Evolutionary conservation across 2,113 vertebrate genomes (phyloP), one percentile per base, ranked within the genome.

Genomic region (Pyxicephalus adspersus): DNA sequence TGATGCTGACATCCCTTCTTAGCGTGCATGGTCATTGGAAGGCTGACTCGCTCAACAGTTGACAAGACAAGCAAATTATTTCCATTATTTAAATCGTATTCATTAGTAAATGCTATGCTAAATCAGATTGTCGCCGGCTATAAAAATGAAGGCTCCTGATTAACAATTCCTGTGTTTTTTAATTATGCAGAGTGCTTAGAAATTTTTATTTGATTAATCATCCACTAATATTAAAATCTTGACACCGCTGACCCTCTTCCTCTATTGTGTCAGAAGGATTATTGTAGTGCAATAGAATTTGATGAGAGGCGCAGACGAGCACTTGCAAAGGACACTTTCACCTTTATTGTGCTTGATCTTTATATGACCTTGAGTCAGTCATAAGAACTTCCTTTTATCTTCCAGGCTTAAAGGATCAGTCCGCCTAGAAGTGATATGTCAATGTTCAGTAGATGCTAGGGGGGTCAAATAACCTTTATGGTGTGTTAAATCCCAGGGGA

Each of bases 141-240:
- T 63, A 79, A 63, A 86, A 83, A 86, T 84, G 4, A 16, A 76
- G 70, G 18, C 19, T 77, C 60, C 80, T 85, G 73, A 86, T 70
- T 85, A 85, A 57, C 78, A 86, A 54, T 84, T 89, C 85, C 87
- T 86, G 81, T 83, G 80, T 84, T 65, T 75, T 85, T 87, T 85
- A 87, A 72, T 87, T 89, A 89, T 84, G 83, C 84, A 86, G 85
- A 85, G 83, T 84, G 55, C 80, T 82, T 78, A 84, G 23, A 63
- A 57, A 85, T 85, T 86, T 88, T 83, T 87, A 86, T 87, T 89
- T 85, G 72, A 84, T 83, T 45, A 84, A 63, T 85, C 72, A 87
- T 85, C 83, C 68, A 74, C 66, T 85, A 76, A 20, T 68, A 77
- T 61, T 87, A 84, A 71, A 87, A 87, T 76, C n/a, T 57, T 54